Percentiles rank a stretch among this genome's conserved stretches.
Conservation (phyloP, 2,797 vertebrate genomes). For the Pangasius mekongensis region DNA sequence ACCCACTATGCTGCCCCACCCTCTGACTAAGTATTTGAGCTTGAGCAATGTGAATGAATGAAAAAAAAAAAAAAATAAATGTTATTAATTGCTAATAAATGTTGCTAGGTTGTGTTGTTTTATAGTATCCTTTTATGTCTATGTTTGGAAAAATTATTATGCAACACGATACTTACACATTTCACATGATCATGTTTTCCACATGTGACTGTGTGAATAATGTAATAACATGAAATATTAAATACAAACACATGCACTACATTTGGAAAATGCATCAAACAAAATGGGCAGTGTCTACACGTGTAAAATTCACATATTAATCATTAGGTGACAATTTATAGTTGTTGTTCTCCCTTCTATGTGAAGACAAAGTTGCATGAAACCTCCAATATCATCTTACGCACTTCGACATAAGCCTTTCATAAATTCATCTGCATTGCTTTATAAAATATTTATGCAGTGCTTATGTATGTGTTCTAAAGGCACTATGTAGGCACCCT, state of each 20-base stretch:
- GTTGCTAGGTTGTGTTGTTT: background rate
- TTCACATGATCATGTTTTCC: background rate
- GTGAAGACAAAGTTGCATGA: background rate
- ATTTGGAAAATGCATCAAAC: background rate
- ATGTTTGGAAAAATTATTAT: background rate
- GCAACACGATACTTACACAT: background rate
- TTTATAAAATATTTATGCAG: background rate
- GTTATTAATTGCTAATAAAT: background rate
- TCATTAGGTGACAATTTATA: background rate
- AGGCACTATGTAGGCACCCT: background rate
- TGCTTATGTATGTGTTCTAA: background rate
- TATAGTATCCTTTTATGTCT: background rate
- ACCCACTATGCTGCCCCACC: background rate
- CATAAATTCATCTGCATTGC: background rate
- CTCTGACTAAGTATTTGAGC: background rate
- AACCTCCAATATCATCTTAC: background rate
- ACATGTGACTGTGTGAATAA: background rate
- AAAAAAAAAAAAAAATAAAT: background rate
- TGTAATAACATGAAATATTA: too few relatives aligned
- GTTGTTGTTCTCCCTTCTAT: background rate
- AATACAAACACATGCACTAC: background rate
- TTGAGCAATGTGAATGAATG: background rate
- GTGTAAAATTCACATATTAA: background rate
- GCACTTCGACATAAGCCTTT: background rate
- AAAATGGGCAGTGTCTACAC: background rate